Evolutionary conservation across 2,113 vertebrate species (phyloP).

Genomic region (Geococcyx californianus): DNA sequence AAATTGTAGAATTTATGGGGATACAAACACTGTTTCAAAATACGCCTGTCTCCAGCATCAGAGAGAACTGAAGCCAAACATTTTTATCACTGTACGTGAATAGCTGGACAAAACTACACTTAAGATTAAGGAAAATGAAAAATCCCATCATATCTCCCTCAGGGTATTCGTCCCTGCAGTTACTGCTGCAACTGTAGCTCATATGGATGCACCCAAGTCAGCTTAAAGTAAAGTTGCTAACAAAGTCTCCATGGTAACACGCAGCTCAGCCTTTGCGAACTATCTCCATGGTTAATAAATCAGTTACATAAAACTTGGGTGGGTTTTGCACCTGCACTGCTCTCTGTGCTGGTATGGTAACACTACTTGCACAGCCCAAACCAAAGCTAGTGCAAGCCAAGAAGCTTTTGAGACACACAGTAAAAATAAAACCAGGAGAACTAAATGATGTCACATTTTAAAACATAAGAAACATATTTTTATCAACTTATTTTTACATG

Average conservation of each 20-base stretch:
- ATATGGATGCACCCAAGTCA: not conserved
- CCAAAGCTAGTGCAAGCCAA: not conserved
- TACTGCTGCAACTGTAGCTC: not conserved
- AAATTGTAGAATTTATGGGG: not conserved
- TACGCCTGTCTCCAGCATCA: not conserved
- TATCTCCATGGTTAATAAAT: slow-evolving; percentile 16
- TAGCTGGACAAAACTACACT: not conserved
- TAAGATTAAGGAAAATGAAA: slow-evolving; percentile 21
- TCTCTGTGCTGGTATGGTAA: rapidly evolving
- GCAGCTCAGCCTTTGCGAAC: not conserved
- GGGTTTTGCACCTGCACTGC: not conserved
- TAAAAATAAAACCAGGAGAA: not conserved
- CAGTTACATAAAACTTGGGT: slow-evolving; percentile 26
- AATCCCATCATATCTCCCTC: not conserved
- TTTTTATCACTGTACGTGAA: not conserved
- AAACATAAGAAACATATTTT: not conserved
- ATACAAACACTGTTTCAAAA: not conserved
- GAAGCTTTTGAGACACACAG: not conserved
- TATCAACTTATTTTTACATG: not conserved
- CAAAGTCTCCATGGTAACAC: slow-evolving; percentile 48
- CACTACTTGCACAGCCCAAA: not conserved
- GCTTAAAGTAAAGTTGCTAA: slow-evolving; percentile 29
- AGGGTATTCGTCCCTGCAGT: not conserved
- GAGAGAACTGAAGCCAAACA: not conserved
- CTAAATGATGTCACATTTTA: not conserved